A percentile compares a stretch with the other conserved stretches of the same genome.
Evolutionary conservation across 2,888 invertebrate species (phyloP).

Genomic region (Scaptomyza caliginosa): DNA sequence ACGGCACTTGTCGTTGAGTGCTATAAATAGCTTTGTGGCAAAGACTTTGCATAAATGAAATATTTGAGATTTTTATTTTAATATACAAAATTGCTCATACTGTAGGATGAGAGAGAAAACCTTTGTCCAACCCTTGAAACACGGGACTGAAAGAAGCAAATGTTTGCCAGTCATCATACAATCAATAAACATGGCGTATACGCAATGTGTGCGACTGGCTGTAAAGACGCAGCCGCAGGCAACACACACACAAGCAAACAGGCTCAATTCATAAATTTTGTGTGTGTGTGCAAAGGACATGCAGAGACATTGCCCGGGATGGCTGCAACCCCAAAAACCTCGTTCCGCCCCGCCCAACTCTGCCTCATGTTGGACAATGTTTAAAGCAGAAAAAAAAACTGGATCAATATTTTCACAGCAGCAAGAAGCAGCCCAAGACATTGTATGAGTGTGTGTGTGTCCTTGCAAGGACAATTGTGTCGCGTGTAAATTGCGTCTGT

Average conservation of each 20-base stretch:
- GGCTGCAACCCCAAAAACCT: background rate
- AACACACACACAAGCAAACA: constrained; percentile 14
- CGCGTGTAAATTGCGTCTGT: constrained; percentile 31
- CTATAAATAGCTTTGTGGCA: no score
- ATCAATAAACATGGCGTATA: constrained; percentile 74
- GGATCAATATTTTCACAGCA: constrained; percentile 71
- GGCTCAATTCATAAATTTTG: constrained; percentile 66
- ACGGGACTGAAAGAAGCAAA: background rate
- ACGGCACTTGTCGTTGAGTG: no score
- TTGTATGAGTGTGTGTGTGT: constrained; percentile 66
- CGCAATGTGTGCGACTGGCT: constrained; percentile 47
- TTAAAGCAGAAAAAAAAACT: constrained; percentile 44
- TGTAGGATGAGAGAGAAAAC: background rate
- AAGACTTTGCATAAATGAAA: background rate
- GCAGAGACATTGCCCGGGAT: constrained; percentile 37
- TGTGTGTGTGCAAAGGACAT: constrained; percentile 33
- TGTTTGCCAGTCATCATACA: constrained; percentile 26
- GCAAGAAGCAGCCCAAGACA: constrained; percentile 57
- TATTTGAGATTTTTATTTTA: background rate
- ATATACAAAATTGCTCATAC: background rate
- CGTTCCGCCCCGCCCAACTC: background rate
- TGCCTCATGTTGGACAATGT: constrained; percentile 29
- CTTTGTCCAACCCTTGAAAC: background rate
- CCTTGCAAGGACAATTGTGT: constrained; percentile 71
- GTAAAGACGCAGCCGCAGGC: constrained; percentile 57